Base-by-base conservation (phyloP, 2,113 vertebrate genomes). In the Spermophilus dauricus region DNA sequence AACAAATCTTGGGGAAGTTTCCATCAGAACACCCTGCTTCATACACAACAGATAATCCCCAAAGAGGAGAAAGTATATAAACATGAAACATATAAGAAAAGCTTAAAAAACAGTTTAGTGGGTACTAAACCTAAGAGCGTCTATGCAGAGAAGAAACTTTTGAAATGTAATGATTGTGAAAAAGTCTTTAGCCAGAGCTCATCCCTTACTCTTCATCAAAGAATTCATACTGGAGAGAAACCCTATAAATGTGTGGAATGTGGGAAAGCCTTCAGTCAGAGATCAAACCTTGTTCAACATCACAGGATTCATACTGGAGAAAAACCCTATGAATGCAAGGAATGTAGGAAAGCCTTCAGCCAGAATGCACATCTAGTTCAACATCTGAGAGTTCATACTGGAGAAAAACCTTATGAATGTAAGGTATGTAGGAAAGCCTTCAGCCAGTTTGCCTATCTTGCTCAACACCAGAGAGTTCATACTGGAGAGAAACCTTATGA, bases 401-500 rank as follows among this genome's bases (percentile, higher is more conserved):
- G 98, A 91, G 98, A 98, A 70, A 98, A 98, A 77, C 98, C 98
- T 61, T 98, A 98, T 48, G 97, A 97, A 45, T 98, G 98, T 95
- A 94, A 96, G 13, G 89, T 97, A 5, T 98, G 98, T 88, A 88
- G 93, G 67, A 98, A 98, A 83, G 97, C 97, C 63, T 98, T 98
- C 75, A 97, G 97, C 73, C 97, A 98, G 69, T 96, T 98, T 91
- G 97, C 97, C 69, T 97, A 97, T 12, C 97, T 98, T 63, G 90
- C 97, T 95, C 97, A 97, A 16, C 98, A 98, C 65, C 97, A 97
- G 89, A 95, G 97, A 86, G 95, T 97, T 61, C 98, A 98, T 53
- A 98, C 97, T 42, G 98, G 98, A 80, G 99, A 99, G 98, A 98
- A 98, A 76, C 98, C 98, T 26, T 98, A 98, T 83, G 96, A 98